A percentile compares a stretch with the other conserved stretches of the same genome.
Conservation (phyloP, 2,888 invertebrate species). For the Dynastes tityus region DNA sequence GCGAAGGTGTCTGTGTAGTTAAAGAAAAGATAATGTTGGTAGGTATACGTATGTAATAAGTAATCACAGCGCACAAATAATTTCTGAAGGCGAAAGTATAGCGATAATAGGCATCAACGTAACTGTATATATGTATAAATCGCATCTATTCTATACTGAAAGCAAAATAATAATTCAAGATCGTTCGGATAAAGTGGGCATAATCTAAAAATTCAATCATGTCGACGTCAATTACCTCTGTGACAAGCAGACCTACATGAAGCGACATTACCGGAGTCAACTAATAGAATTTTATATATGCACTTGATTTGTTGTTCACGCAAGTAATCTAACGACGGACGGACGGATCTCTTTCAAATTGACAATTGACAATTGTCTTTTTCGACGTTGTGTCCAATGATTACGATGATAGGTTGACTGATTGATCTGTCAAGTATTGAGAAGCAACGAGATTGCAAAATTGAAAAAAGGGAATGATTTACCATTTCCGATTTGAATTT, state of each 20-base stretch:
- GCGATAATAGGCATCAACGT: no score
- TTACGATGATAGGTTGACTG: conserved; percentile 37
- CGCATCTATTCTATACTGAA: not conserved
- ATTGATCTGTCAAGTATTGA: conserved; percentile 25
- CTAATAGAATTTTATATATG: conserved; percentile 43
- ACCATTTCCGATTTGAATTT: conserved; percentile 9
- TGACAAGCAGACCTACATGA: conserved; percentile 48
- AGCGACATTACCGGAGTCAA: conserved; percentile 40
- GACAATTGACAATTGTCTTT: conserved; percentile 40
- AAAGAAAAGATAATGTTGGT: no score
- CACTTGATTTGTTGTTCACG: conserved; percentile 35
- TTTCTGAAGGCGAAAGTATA: no score
- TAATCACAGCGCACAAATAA: no score
- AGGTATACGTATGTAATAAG: no score
- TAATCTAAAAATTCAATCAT: conserved; percentile 49
- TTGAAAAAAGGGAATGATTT: conserved; percentile 8
- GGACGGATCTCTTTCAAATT: conserved; percentile 27
- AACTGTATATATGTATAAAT: no score
- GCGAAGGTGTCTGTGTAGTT: no score
- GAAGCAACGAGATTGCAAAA: not conserved
- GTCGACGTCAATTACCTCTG: conserved; percentile 47
- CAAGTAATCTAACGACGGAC: conserved; percentile 17
- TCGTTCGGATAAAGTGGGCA: conserved; percentile 22
- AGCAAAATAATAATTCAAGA: conserved; percentile 47
- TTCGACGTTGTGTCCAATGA: conserved; percentile 24